Evolutionary conservation across 2,113 vertebrate species (phyloP), one percentile per base, ranked within the genome.

Genomic region (Brachyhypopomus gauderio): DNA sequence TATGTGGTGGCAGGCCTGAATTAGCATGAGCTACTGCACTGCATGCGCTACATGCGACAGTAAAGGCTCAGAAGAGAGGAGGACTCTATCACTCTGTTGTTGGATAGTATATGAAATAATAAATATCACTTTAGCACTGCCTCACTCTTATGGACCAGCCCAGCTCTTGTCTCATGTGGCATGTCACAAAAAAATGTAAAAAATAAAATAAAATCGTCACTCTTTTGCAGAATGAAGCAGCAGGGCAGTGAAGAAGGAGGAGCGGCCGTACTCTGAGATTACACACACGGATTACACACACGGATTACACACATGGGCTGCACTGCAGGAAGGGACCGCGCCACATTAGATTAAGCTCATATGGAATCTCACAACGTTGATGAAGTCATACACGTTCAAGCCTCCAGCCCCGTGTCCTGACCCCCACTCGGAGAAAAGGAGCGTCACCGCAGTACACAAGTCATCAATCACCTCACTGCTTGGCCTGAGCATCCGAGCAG

Each of bases 401-500:
- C 34, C 52, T 72, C 77, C 84, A 75, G 88, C 83, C 88, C 85
- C 75, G 30, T 87, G 86, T 75, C 64, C 27, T 66, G 63, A 74
- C 58, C 67, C 67, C 41, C n/a, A 62, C 30, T 8, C n/a, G 86
- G 84, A 85, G 87, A 88, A 88, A 63, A 20, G 55, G 83, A 84
- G 85, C 88, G 89, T 90, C 82, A 83, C 85, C 82, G 74, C 77
- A 62, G 84, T 85, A 84, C 84, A 88, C 88, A 88, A 90, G 86
- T 91, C 86, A 92, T 93, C 90, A 89, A 92, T 93, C 91, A 91
- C 81, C 76, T 89, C 80, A 72, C 30, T n/a, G 6, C 58, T 82
- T 55, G 25, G 25, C 55, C 73, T 58, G 22, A 79, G 52, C 82
- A 71, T 34, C 34, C 76, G 86, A 81, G 81, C 86, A 83, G 59